phyloP scores from a whole-genome alignment of 2,113 vertebrate genomes.

The Pteropus alecto region DNA sequence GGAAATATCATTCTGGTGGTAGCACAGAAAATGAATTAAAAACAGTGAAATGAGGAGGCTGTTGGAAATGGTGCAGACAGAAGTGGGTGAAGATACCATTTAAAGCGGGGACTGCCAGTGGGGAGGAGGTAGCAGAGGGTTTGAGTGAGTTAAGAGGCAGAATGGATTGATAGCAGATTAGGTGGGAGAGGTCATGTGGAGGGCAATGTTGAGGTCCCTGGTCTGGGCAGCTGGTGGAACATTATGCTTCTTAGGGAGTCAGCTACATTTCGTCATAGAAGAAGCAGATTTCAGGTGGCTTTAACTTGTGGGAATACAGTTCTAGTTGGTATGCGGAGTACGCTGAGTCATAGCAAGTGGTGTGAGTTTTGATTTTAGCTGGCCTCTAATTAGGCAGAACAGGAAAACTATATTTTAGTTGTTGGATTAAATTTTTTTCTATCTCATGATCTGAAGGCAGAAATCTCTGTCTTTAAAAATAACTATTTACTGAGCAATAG shows the following conservation, averaged over 20 bases:
- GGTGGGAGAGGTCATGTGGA: not conserved
- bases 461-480: not conserved
- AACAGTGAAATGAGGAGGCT: not conserved
- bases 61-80: not conserved
- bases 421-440: not conserved
- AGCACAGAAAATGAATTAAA: not conserved
- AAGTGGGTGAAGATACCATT: not conserved
- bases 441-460: not conserved
- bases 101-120: not conserved
- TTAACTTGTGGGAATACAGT: not conserved
- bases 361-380: conserved; percentile 23
- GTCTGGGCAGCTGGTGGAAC: not conserved
- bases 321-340: not conserved
- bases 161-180: not conserved
- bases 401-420: conserved; percentile 2
- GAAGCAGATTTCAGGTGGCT: not conserved
- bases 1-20: not conserved
- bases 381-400: conserved; percentile 44
- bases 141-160: not conserved
- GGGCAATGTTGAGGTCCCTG: too few relatives aligned
- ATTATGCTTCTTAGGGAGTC: rapidly evolving
- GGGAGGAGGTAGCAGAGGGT: not conserved
- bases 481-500: not conserved
- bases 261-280: not conserved
- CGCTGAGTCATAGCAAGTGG: not conserved